These are phyloP conservation scores for Candoia aspera DNA, from an alignment of 2,113 vertebrate species.

Conservation along the genomic window DNA sequence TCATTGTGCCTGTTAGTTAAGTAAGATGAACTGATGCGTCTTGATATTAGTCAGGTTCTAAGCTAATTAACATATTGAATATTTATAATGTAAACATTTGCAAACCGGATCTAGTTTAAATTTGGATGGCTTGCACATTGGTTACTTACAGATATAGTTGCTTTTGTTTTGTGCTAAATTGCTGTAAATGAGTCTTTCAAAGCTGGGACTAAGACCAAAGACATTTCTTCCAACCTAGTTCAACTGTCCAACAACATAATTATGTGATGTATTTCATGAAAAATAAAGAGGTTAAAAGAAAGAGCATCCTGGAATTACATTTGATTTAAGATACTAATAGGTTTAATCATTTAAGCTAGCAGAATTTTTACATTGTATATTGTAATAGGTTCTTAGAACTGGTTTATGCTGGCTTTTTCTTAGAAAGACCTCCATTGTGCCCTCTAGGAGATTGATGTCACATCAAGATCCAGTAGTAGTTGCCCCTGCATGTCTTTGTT, in stretches of 20 bases:
- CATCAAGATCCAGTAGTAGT: not conserved
- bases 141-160: not conserved
- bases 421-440: not conserved
- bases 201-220: slow-evolving; percentile 1
- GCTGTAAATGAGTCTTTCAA: not conserved
- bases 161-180: slow-evolving; percentile 25
- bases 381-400: not conserved
- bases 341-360: not conserved
- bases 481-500: not conserved
- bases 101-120: not conserved
- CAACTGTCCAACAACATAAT: slow-evolving; percentile 8
- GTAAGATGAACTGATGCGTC: not conserved
- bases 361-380: not conserved
- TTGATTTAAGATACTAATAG: not conserved
- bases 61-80: not conserved
- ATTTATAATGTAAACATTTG: not conserved
- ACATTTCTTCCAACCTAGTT: not conserved
- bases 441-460: no score
- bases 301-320: not conserved
- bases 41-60: not conserved
- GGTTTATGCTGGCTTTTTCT: not conserved
- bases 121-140: not conserved
- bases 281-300: slow-evolving; percentile 16
- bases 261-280: slow-evolving; percentile 6
- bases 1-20: not conserved